Conservation (phyloP, 2,888 invertebrate species). For the Orthosia gracilis region DNA sequence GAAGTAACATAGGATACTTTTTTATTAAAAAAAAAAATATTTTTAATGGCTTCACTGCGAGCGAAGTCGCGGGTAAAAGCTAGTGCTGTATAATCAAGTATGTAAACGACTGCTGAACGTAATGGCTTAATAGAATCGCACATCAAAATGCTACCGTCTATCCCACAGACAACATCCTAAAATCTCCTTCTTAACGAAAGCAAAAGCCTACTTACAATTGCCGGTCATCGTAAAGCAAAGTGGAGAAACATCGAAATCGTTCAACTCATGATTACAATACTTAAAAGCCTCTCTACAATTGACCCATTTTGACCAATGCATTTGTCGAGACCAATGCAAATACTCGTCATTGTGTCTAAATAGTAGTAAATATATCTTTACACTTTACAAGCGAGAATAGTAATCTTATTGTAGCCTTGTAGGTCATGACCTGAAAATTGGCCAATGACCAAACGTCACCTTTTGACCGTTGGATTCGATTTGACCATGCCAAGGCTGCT, state of each 20-base stretch:
- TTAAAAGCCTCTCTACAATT: background rate
- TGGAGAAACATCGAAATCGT: too few relatives aligned
- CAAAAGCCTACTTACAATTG: background rate
- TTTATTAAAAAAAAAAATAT: too few relatives aligned
- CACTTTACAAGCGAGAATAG: background rate
- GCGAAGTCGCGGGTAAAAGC: too few relatives aligned
- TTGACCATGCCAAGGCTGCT: background rate
- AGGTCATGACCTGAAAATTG: conserved; percentile 34
- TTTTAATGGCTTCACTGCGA: too few relatives aligned
- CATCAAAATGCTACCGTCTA: background rate
- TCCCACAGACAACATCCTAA: background rate
- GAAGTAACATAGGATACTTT: too few relatives aligned
- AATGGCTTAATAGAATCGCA: background rate
- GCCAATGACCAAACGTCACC: conserved; percentile 17
- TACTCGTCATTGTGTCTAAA: background rate
- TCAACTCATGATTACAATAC: too few relatives aligned
- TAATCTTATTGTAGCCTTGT: conserved; percentile 19
- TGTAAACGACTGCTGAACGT: background rate
- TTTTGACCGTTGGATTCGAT: background rate
- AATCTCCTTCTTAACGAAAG: background rate
- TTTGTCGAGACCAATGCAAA: background rate
- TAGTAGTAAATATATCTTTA: background rate
- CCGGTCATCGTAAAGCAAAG: too few relatives aligned
- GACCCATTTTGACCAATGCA: background rate
- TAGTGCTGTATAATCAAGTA: background rate